A percentile compares a stretch with the other conserved stretches of the same genome.
phyloP scores from a whole-genome alignment of 2,113 vertebrate species.

The Carettochelys insculpta region DNA sequence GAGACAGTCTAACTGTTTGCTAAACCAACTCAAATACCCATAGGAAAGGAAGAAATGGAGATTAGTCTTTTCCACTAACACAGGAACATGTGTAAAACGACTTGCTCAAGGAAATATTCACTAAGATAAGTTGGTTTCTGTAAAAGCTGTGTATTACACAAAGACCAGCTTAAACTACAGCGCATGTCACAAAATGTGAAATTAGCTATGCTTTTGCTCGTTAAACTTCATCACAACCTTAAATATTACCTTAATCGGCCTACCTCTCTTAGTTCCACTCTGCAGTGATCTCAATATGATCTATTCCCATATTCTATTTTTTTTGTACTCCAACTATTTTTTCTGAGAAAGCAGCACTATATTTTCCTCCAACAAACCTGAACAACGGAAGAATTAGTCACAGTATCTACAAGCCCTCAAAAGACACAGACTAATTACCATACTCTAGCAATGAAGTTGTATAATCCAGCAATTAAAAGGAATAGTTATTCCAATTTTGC shows the following conservation, averaged over 20 bases:
- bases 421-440: not conserved
- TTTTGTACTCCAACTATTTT: not conserved
- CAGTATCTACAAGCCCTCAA: not conserved
- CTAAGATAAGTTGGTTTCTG: not conserved
- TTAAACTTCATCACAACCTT: conserved; percentile 42
- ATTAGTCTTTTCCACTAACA: not conserved
- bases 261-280: conserved; percentile 59
- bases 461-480: not conserved
- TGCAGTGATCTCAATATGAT: conserved; percentile 18
- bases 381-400: not conserved
- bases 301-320: not conserved
- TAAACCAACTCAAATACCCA: not conserved
- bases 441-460: not conserved
- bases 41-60: not conserved
- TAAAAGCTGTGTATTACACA: not conserved
- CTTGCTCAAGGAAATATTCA: not conserved
- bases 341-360: not conserved
- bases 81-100: not conserved
- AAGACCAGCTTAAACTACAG: not conserved
- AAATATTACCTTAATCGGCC: conserved; percentile 56
- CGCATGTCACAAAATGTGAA: not conserved
- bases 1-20: not conserved
- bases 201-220: not conserved
- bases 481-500: not conserved
- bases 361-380: not conserved